A percentile compares a stretch with the other conserved stretches of the same genome.
These are phyloP conservation scores for Phaetusa simplex DNA, from an alignment of 2,113 vertebrate genomes.

Conservation along the genomic window DNA sequence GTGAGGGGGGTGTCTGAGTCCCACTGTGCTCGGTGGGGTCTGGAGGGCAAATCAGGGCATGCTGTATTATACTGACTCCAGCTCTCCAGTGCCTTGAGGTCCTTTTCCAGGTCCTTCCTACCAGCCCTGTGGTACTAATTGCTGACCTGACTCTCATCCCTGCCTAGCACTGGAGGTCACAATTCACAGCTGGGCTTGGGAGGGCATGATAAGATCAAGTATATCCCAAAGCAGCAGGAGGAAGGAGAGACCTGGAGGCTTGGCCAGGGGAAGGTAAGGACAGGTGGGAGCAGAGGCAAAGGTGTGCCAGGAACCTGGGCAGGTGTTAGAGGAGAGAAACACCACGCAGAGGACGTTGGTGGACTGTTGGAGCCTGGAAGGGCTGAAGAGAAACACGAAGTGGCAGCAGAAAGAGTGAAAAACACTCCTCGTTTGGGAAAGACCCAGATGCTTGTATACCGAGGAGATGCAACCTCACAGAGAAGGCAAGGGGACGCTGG, in stretches of 20 bases:
- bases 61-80: not conserved
- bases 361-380: not conserved
- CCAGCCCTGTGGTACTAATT: not conserved
- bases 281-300: not conserved
- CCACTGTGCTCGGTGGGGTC: accelerated
- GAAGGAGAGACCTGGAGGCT: not conserved
- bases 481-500: not conserved
- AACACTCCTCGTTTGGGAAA: not conserved
- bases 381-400: not conserved
- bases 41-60: not conserved
- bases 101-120: not conserved
- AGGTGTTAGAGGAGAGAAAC: not conserved
- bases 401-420: not conserved
- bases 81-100: not conserved
- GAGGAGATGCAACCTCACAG: not conserved
- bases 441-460: not conserved
- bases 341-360: not conserved
- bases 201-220: not conserved
- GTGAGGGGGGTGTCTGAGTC: not conserved
- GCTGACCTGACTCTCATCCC: not conserved
- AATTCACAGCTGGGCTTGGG: not conserved
- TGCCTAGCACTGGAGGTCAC: not conserved
- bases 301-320: not conserved
- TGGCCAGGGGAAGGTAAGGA: not conserved
- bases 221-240: not conserved